These are phyloP conservation scores for Vanacampus margaritifer DNA, from an alignment of 2,113 vertebrate genomes.

Conservation along the genomic window DNA sequence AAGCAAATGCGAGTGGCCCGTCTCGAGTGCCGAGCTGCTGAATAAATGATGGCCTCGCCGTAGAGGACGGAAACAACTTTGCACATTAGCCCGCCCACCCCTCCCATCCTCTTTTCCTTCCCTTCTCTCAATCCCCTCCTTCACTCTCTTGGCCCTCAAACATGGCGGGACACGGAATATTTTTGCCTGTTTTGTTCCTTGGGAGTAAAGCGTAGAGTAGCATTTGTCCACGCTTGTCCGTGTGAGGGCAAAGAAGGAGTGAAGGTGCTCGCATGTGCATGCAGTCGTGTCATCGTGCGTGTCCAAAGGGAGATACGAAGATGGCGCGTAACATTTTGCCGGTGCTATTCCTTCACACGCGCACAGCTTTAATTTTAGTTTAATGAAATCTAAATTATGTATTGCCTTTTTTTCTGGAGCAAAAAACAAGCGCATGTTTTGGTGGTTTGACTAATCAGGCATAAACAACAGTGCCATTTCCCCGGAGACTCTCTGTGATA, in stretches of 20 bases:
- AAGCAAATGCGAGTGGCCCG: slow-evolving; percentile 99
- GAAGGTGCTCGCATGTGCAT: slow-evolving; percentile 8
- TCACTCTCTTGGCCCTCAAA: slow-evolving; percentile 40
- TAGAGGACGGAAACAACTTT: slow-evolving; percentile 99
- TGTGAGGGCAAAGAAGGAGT: slow-evolving; percentile 16
- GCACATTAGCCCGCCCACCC: slow-evolving; percentile 88
- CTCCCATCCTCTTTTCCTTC: slow-evolving; percentile 47
- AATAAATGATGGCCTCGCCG: slow-evolving; percentile 99
- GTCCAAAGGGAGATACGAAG: slow-evolving; percentile 19
- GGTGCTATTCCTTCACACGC: slow-evolving; percentile 59
- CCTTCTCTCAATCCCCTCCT: slow-evolving; percentile 25
- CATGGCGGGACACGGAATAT: slow-evolving; percentile 42
- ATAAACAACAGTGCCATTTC: slow-evolving; percentile 56
- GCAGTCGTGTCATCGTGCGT: not conserved
- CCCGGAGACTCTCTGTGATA: slow-evolving; percentile 27
- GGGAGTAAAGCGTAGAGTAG: slow-evolving; percentile 17
- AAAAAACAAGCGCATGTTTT: slow-evolving; percentile 54
- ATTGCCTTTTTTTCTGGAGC: slow-evolving; percentile 52
- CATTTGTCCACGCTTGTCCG: slow-evolving; percentile 14
- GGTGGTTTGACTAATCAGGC: slow-evolving; percentile 66
- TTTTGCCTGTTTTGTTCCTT: slow-evolving; percentile 59
- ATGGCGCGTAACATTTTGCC: slow-evolving; percentile 54
- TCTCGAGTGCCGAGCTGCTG: slow-evolving; percentile 98
- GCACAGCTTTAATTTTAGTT: slow-evolving; percentile 61
- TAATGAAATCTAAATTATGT: slow-evolving; percentile 73